These are phyloP conservation scores for Vipera ursinii DNA, from an alignment of 2,797 vertebrate genomes.

Conservation along the genomic window DNA sequence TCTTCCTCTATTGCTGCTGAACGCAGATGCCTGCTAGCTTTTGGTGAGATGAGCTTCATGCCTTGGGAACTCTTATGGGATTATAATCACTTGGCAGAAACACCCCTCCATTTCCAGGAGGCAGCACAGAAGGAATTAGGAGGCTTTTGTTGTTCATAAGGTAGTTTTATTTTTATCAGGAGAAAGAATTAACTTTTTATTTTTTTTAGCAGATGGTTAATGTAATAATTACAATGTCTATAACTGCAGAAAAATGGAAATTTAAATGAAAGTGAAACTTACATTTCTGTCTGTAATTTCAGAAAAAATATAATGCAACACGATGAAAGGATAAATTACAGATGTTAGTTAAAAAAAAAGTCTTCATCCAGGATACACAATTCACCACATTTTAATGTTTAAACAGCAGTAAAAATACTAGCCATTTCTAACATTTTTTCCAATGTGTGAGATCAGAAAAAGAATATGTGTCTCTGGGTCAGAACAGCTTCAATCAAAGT, in stretches of 20 bases:
- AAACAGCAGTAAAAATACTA: conserved; percentile 18
- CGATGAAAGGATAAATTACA: not conserved
- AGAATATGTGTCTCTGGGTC: conserved; percentile 11
- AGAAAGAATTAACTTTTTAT: not conserved
- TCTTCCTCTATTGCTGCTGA: not conserved
- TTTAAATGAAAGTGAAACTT: not conserved
- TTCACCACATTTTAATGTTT: conserved; percentile 13
- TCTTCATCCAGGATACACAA: conserved; percentile 6
- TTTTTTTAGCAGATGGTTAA: not conserved
- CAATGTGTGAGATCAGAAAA: conserved; percentile 11
- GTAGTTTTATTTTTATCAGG: not conserved
- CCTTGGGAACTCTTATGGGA: not conserved
- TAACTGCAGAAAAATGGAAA: not conserved
- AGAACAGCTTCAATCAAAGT: conserved; percentile 21
- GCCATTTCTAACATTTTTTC: conserved; percentile 10
- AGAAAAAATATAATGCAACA: not conserved
- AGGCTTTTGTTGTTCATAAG: not conserved
- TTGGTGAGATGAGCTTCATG: not conserved
- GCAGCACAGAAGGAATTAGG: not conserved
- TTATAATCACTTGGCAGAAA: not conserved
- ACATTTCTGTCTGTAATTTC: not conserved
- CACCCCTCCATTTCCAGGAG: not conserved
- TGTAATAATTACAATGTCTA: not conserved
- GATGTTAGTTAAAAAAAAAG: not conserved
- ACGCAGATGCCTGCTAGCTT: not conserved